Percentiles rank a stretch among this genome's conserved stretches.
Evolutionary conservation across 2,113 vertebrate genomes (phyloP).

Genomic region (Hippocampus abdominalis): DNA sequence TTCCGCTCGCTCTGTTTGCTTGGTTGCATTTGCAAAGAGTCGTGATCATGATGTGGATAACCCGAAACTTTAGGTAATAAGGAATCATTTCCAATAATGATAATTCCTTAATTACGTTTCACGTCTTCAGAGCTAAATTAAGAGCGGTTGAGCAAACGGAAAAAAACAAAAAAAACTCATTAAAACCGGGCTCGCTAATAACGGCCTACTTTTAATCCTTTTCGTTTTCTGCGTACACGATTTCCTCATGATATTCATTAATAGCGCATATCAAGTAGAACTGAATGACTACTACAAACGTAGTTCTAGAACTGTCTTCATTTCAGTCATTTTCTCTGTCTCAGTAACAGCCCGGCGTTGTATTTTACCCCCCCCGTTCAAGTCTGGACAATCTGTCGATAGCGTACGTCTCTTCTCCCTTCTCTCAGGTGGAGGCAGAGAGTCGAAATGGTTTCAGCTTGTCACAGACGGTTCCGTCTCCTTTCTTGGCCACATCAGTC

Average conservation of each 20-base stretch:
- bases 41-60: slow-evolving; percentile 56
- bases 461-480: slow-evolving; percentile 16
- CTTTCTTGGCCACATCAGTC: slow-evolving; percentile 31
- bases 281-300: slow-evolving; percentile 66
- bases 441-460: slow-evolving; percentile 21
- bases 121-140: slow-evolving; percentile 44
- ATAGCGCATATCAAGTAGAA: slow-evolving; percentile 71
- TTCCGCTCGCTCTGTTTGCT: slow-evolving; percentile 24
- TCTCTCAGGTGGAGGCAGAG: slow-evolving; percentile 33
- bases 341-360: slow-evolving; percentile 10
- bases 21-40: slow-evolving; percentile 36
- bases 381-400: slow-evolving; percentile 12
- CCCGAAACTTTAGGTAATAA: slow-evolving; percentile 63
- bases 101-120: slow-evolving; percentile 67
- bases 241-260: slow-evolving; percentile 48
- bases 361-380: slow-evolving; percentile 12
- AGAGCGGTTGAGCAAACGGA: slow-evolving; percentile 47
- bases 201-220: slow-evolving; percentile 46
- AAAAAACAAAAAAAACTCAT: slow-evolving; percentile 50
- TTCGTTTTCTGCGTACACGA: slow-evolving; percentile 46
- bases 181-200: slow-evolving; percentile 64
- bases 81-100: slow-evolving; percentile 67
- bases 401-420: slow-evolving; percentile 9
- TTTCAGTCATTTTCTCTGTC: background rate
- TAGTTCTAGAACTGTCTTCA: slow-evolving; percentile 24